Base-by-base conservation (phyloP, 2,797 vertebrate species). In the Channa striata region DNA sequence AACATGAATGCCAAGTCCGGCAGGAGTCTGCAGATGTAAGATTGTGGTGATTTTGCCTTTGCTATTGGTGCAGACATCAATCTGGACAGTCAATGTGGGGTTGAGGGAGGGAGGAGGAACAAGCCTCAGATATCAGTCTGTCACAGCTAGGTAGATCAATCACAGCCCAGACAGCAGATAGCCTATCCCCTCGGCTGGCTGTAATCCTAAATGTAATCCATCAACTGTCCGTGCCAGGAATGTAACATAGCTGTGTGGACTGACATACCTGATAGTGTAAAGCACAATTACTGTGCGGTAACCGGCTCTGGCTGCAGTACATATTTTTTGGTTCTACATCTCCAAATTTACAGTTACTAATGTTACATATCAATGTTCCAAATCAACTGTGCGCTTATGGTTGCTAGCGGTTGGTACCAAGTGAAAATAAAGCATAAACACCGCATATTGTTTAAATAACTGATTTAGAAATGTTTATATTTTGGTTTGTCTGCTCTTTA, bases 131-230 rank as follows among this genome's bases (percentile, higher is more conserved):
- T 87, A 90, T 90, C 89, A 82, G 79, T 59, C 60, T 71, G 80
- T 74, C 78, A 83, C 71, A 48, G 76, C 46, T 9, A 72, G 83
- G 72, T 76, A 74, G 85, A 92, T 93, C 92, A 91, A 89, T 92
- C 91, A 80, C 36, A 1, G 74, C 70, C 6, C 42, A 69, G 80
- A 83, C 78, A 72, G 79, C 66, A 65, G 80, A 86, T 84, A 84
- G 83, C 58, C 80, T 37, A 42, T 87, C 79, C 79, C 59, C 68
- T 72, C 36, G 63, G 66, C 76, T 70, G 72, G 66, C 78, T 82
- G 81, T 91, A 90, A 91, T 91, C 91, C 86, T 82, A 36, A 85
- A 80, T 84, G 85, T 88, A 86, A 93, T 94, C 92, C 88, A 88
- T 93, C 89, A 89, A 78, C 63, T 60, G 76, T 63, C 67, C 9